Evolutionary conservation across 2,113 vertebrate species (phyloP), one percentile per base, ranked within the genome.

Genomic region (Rostratula benghalensis): DNA sequence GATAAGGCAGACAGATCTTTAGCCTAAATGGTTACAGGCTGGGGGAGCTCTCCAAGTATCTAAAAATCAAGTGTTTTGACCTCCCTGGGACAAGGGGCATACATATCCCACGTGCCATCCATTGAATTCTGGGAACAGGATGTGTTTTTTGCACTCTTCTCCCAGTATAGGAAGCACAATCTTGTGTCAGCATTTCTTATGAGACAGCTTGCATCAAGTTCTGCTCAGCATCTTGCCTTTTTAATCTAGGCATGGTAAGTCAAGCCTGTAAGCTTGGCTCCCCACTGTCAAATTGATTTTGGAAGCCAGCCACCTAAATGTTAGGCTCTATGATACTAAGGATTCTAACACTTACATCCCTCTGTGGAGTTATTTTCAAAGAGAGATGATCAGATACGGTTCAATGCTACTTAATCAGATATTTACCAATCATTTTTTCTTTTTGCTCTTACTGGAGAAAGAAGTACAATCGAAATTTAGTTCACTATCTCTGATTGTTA

Each of bases 201-300:
- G 15, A 39, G 48, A 48, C 67, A 88, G 50, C n/a, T 88, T 69
- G 8, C 63, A 33, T 46, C 76, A 81, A 59, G 37, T 39, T 82
- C 43, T 81, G 76, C 83, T 92, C 56, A 65, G 48, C 30, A 43
- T 35, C 53, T 68, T 90, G 70, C 54, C 41, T 81, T 35, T 63
- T 93, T 50, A 75, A 71, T 48, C 65, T 37, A 67, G 21, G 22
- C 53, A 31, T 43, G 35, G 41, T 73, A 90, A 73, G 54, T 41
- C 67, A 75, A 86, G n/a, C 51, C 45, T 63, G 19, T 81, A 65
- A 90, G 63, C 75, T 37, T 80, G 48, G 41, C 56, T 89, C 60
- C 81, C 43, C 13, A 13, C 33, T 71, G 56, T 64, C 82, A 77
- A 68, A 95, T 68, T 82, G 76, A 87, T 95, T 95, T 84, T 94